These are phyloP conservation scores for Thyatira batis DNA, from an alignment of 2,888 invertebrate genomes.

Conservation along the genomic window DNA sequence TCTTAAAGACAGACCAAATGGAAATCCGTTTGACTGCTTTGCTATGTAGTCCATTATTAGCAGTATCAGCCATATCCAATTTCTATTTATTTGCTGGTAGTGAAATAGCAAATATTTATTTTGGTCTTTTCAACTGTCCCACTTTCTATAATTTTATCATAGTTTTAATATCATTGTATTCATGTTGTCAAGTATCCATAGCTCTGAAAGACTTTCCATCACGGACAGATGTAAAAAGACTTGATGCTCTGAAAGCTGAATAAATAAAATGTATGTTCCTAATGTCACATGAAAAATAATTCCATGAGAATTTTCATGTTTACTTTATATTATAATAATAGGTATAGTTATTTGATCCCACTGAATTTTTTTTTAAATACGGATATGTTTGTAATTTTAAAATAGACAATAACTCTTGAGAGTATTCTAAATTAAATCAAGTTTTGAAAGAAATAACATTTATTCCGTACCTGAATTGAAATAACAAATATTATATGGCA, in stretches of 20 bases:
- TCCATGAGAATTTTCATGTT: not conserved
- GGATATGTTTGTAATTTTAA: not conserved
- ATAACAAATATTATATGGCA: constrained; percentile 43
- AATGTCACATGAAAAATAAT: not conserved
- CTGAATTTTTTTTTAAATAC: not conserved
- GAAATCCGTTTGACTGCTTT: constrained; percentile 86
- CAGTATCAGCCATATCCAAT: constrained; percentile 91
- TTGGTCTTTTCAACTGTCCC: constrained; percentile 79
- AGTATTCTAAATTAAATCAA: not conserved
- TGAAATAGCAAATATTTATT: constrained; percentile 88
- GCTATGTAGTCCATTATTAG: constrained; percentile 87
- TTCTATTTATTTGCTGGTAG: constrained; percentile 93
- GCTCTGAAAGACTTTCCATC: constrained; percentile 64
- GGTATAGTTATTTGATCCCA: not conserved
- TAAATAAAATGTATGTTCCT: constrained; percentile 5
- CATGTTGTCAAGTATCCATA: constrained; percentile 75
- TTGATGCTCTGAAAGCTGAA: constrained; percentile 26
- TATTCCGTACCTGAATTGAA: not conserved
- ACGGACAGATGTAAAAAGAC: constrained; percentile 48
- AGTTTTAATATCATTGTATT: constrained; percentile 60
- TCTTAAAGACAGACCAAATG: constrained; percentile 65
- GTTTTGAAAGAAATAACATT: not conserved
- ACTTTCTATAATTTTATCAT: constrained; percentile 55
- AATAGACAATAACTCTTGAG: not conserved
- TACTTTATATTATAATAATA: not conserved